These are phyloP conservation scores for Aurelia aurita complex sp. Pacific DNA, from an alignment of 30 jellyfish, hydroid and myxozoan genomes.

Conservation along the genomic window DNA sequence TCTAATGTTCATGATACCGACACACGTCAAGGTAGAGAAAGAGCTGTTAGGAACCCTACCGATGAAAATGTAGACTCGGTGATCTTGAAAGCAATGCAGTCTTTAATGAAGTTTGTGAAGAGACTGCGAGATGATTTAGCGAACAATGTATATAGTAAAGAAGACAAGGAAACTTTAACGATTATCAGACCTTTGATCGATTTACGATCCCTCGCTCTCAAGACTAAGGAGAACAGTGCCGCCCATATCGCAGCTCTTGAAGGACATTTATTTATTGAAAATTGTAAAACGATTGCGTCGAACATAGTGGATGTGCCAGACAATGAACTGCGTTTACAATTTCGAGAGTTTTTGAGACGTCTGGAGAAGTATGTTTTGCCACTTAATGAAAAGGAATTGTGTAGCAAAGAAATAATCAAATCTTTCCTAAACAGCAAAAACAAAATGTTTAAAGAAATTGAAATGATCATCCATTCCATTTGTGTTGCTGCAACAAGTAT, in stretches of 20 bases:
- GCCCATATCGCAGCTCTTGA: slow-evolving; percentile 11
- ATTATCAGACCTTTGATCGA: not conserved
- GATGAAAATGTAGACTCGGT: slow-evolving; percentile 1
- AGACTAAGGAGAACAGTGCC: not conserved
- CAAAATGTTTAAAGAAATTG: no score
- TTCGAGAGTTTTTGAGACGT: no score
- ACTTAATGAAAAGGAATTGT: no score
- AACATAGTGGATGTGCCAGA: no score
- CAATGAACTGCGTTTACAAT: no score
- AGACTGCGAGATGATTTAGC: slow-evolving; percentile 21
- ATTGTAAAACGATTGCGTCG: slow-evolving; percentile 14
- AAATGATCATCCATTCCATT: no score
- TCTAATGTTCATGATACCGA: not conserved
- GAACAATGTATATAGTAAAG: slow-evolving; percentile 7
- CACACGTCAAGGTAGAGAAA: slow-evolving; percentile 8
- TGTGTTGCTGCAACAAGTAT: no score
- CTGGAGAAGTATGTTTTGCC: no score
- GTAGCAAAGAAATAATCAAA: no score
- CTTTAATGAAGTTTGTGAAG: slow-evolving; percentile 2
- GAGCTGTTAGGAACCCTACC: not conserved
- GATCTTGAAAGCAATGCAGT: not conserved
- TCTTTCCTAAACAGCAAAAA: no score
- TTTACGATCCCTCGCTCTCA: slow-evolving; percentile 13
- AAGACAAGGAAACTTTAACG: slow-evolving; percentile 7
- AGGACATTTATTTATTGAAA: slow-evolving; percentile 6